Percentiles rank a stretch among this genome's conserved stretches.
Conservation (phyloP, 1,140 invertebrate species). For the Anastrepha ludens region DNA sequence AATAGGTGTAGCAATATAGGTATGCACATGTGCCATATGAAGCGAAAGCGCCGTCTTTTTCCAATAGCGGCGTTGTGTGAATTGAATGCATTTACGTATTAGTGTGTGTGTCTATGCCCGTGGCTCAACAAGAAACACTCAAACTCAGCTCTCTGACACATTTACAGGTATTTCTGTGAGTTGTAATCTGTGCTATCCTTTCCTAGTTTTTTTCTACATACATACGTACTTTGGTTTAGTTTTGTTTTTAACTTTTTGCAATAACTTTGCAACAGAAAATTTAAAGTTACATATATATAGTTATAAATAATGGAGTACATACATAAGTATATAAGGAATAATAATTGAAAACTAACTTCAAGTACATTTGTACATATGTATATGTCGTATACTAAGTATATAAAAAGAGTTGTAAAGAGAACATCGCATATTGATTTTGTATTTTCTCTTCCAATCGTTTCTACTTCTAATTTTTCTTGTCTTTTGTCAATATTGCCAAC, state of each 20-base stretch:
- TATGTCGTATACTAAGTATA: background rate
- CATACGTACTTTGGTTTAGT: background rate
- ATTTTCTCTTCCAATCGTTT: conserved; percentile 41
- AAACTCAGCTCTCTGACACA: too few species aligned
- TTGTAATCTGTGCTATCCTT: too few species aligned
- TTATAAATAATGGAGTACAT: conserved; percentile 54
- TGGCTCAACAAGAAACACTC: too few species aligned
- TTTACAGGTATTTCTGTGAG: too few species aligned
- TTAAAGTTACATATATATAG: background rate
- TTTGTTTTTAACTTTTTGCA: conserved; percentile 12
- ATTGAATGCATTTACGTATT: too few species aligned
- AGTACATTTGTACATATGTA: background rate
- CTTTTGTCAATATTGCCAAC: conserved; percentile 45
- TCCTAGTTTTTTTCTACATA: background rate
- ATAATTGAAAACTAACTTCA: background rate
- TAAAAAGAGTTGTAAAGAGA: background rate
- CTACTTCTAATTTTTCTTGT: conserved; percentile 42
- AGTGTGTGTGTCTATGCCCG: too few species aligned
- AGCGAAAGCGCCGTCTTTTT: too few species aligned
- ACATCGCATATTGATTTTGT: conserved; percentile 20
- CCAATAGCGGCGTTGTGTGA: too few species aligned
- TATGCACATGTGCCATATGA: too few species aligned
- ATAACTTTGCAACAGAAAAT: background rate
- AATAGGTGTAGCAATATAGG: too few species aligned
- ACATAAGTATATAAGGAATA: conserved; percentile 1